phyloP scores from a whole-genome alignment of 2,888 invertebrate genomes.

The Hypomecis atomaria region DNA sequence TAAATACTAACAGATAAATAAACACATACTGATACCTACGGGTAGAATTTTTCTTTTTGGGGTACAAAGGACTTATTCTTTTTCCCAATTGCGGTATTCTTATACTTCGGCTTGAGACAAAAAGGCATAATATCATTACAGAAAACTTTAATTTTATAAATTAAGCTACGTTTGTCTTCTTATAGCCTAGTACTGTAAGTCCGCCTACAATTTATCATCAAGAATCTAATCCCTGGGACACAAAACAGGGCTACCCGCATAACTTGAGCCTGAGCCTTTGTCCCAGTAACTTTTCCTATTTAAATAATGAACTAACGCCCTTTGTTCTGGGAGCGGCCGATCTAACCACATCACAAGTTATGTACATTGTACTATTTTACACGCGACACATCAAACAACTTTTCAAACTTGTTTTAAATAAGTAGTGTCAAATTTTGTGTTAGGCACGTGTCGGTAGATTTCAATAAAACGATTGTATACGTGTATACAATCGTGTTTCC shows the following conservation, averaged over 20 bases:
- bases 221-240: constrained; percentile 20
- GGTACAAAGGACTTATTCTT: too few relatives aligned
- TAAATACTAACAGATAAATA: too few relatives aligned
- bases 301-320: constrained; percentile 29
- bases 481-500: too few relatives aligned
- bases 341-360: constrained; percentile 27
- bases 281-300: constrained; percentile 28
- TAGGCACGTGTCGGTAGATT: too few relatives aligned
- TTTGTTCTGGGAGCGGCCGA: constrained; percentile 15
- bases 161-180: background rate
- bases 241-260: constrained; percentile 33
- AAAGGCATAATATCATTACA: too few relatives aligned
- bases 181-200: background rate
- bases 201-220: constrained; percentile 25
- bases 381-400: constrained; percentile 40
- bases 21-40: too few relatives aligned
- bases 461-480: too few relatives aligned
- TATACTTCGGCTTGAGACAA: too few relatives aligned
- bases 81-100: too few relatives aligned
- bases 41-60: too few relatives aligned
- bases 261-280: constrained; percentile 31
- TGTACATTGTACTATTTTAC: background rate
- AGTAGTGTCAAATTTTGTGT: too few relatives aligned
- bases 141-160: too few relatives aligned
- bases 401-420: constrained; percentile 7